Evolutionary conservation across 2,113 vertebrate species (phyloP).

Genomic region (Phylloscopus whistleri): DNA sequence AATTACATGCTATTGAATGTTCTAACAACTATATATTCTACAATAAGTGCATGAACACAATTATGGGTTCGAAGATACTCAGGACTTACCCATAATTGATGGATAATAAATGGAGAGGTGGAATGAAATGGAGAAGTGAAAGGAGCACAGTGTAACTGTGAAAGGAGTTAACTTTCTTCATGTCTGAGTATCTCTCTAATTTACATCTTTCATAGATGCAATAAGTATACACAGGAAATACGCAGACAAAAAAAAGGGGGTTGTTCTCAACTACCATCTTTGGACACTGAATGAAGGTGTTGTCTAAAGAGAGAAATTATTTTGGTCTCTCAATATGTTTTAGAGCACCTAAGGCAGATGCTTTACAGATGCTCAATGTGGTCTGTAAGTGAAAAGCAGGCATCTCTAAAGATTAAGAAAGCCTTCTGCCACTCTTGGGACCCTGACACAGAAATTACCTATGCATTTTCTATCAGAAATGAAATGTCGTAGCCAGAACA

Average conservation of each 20-base stretch:
- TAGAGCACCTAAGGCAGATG: background rate
- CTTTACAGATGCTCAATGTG: background rate
- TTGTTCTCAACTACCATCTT: background rate
- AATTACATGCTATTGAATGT: background rate
- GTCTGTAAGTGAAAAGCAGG: background rate
- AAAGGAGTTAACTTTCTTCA: background rate
- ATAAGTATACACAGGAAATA: background rate
- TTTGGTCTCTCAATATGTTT: background rate
- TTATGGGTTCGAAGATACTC: background rate
- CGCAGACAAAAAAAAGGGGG: fast-evolving
- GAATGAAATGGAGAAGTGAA: background rate
- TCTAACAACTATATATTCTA: background rate
- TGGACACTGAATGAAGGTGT: background rate
- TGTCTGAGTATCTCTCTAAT: background rate
- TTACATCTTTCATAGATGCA: background rate
- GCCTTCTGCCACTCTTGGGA: background rate
- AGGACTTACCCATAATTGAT: background rate
- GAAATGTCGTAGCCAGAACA: background rate
- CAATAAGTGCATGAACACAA: background rate
- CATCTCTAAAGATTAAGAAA: background rate
- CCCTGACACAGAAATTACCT: background rate
- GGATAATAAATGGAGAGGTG: background rate
- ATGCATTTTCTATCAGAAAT: background rate
- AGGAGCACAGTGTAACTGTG: background rate
- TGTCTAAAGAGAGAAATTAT: background rate